phyloP scores from a whole-genome alignment of 2,113 vertebrate species.

The Pterocles gutturalis region DNA sequence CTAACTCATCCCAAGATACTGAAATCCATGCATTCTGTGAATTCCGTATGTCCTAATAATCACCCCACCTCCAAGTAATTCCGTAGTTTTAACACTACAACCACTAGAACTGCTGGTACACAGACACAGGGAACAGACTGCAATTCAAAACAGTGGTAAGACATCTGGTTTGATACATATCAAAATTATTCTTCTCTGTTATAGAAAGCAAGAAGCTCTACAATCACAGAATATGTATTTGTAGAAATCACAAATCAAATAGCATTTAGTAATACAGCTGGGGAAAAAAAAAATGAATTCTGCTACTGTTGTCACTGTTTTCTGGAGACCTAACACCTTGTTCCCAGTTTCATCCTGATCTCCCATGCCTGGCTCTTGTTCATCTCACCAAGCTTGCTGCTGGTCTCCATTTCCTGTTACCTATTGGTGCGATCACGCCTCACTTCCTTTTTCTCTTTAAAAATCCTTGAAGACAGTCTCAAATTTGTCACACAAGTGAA shows the following conservation, averaged over 20 bases:
- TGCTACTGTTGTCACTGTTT: background rate
- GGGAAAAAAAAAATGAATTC: rapidly evolving
- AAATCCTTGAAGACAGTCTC: background rate
- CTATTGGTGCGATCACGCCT: background rate
- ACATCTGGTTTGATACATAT: background rate
- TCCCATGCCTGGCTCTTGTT: background rate
- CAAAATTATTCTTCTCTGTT: background rate
- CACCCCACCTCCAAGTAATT: background rate
- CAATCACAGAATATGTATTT: background rate
- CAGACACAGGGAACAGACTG: background rate
- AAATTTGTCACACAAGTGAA: background rate
- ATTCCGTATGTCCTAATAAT: background rate
- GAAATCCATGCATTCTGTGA: background rate
- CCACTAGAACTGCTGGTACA: background rate
- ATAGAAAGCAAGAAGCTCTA: background rate
- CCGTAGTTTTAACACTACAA: rapidly evolving
- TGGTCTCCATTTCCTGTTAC: background rate
- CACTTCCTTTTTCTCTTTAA: background rate
- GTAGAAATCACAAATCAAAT: background rate
- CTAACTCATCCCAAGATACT: background rate
- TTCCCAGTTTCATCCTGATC: background rate
- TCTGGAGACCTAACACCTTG: background rate
- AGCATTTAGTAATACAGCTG: background rate
- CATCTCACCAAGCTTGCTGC: background rate
- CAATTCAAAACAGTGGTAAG: background rate